phyloP scores from a whole-genome alignment of 2,888 invertebrate genomes.

The Onchidella celtica region DNA sequence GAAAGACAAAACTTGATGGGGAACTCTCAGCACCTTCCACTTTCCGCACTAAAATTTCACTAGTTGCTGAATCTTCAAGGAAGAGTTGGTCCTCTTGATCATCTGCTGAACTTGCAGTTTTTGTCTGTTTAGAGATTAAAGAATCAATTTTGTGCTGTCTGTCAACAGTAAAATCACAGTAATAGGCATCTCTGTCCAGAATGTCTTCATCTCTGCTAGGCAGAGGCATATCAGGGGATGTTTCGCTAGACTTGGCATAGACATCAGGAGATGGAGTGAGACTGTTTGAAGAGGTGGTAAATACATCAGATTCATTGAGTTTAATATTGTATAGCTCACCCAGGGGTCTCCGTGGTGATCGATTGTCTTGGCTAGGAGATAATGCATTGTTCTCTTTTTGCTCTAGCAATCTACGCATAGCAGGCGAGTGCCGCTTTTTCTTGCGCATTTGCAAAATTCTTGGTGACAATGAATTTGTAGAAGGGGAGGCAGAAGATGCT shows the following conservation, averaged over 20 bases:
- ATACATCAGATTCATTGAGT: conserved; percentile 57
- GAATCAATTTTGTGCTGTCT: conserved; percentile 69
- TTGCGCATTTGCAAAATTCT: neutral
- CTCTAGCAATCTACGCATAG: neutral
- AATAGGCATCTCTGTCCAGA: conserved; percentile 69
- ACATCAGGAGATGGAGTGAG: neutral
- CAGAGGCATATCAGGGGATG: conserved; percentile 53
- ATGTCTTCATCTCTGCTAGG: conserved; percentile 63
- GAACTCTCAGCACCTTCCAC: conserved; percentile 49
- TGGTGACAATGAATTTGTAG: neutral
- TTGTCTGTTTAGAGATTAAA: conserved; percentile 40
- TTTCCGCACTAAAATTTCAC: conserved; percentile 27
- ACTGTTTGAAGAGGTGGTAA: conserved; percentile 23
- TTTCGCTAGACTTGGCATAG: conserved; percentile 56
- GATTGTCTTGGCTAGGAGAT: neutral
- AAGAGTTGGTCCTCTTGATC: neutral
- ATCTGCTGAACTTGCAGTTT: neutral
- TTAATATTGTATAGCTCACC: neutral
- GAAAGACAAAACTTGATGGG: conserved; percentile 22
- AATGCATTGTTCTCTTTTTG: conserved; percentile 25
- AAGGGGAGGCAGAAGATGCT: neutral
- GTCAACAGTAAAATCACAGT: conserved; percentile 72
- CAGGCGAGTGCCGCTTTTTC: neutral
- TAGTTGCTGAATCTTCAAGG: neutral
- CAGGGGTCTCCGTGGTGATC: neutral